These are phyloP conservation scores for Caenorhabditis inopinata DNA, from an alignment of 1,140 invertebrate species.

Conservation along the genomic window DNA sequence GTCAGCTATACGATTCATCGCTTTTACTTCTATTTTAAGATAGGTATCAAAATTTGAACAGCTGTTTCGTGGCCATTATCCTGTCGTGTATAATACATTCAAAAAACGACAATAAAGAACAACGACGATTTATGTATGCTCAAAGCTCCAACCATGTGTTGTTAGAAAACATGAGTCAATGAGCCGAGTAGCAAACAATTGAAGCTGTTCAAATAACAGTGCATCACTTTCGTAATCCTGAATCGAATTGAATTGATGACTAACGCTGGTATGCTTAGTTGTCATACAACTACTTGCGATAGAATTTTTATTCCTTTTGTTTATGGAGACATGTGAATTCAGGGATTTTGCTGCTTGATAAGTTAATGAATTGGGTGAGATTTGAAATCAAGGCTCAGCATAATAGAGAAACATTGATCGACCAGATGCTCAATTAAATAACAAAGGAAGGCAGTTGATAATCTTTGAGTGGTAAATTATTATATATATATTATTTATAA, in stretches of 20 bases:
- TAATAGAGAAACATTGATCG: too few relatives aligned
- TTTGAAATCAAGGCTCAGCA: too few relatives aligned
- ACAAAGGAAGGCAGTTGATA: too few relatives aligned
- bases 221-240: constrained; percentile 32
- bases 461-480: too few relatives aligned
- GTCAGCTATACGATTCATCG: neutral
- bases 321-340: neutral
- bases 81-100: neutral
- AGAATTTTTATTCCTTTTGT: neutral
- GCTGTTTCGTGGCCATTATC: neutral
- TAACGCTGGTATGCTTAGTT: neutral
- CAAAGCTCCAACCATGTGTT: constrained; percentile 24
- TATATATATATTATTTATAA: too few relatives aligned
- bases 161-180: constrained; percentile 31
- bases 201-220: constrained; percentile 27
- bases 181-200: neutral
- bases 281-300: neutral
- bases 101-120: constrained; percentile 6
- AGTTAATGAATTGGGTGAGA: too few relatives aligned
- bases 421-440: too few relatives aligned
- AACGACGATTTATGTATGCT: neutral
- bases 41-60: constrained; percentile 11
- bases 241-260: constrained; percentile 22
- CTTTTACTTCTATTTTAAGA: neutral
- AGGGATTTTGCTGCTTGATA: neutral